A percentile compares a stretch with the other conserved stretches of the same genome.
Conservation (phyloP, 2,797 vertebrate genomes). For the Octomys mimax region DNA sequence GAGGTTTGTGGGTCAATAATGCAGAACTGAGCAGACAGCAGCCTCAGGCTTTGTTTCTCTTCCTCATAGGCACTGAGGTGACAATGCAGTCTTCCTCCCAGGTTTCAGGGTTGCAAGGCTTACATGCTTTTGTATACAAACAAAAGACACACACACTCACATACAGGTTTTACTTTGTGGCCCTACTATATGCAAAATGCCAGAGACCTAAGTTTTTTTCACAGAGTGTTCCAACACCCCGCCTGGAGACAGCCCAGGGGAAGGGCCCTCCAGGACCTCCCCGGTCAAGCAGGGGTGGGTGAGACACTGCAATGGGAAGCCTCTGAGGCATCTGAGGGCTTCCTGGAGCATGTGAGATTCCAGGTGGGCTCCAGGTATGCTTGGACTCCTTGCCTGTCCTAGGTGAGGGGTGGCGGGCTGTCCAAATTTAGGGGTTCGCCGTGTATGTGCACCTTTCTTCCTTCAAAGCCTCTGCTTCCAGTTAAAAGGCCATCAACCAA, state of each 20-base stretch:
- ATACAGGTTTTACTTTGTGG: not conserved
- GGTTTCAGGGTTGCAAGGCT: too few species aligned
- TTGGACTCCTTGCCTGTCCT: not conserved
- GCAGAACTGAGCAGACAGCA: not conserved
- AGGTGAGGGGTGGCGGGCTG: not conserved
- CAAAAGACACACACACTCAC: too few species aligned
- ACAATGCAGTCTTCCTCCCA: not conserved
- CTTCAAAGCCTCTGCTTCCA: not conserved
- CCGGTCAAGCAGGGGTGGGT: not conserved
- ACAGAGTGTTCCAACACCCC: not conserved
- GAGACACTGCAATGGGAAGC: not conserved
- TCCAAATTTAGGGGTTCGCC: not conserved
- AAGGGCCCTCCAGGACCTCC: not conserved
- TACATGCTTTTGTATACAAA: too few species aligned
- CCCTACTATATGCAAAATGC: not conserved
- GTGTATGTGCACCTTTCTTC: not conserved
- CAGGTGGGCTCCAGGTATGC: not conserved
- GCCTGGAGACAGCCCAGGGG: not conserved
- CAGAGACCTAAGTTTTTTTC: fast-evolving
- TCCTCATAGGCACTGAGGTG: not conserved
- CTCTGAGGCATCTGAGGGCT: conserved; percentile 15
- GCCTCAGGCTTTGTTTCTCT: not conserved
- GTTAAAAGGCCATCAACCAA: conserved; percentile 43
- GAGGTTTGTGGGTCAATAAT: not conserved
- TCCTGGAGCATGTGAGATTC: not conserved